phyloP scores from a whole-genome alignment of 2,113 vertebrate genomes.

The Takifugu flavidus region DNA sequence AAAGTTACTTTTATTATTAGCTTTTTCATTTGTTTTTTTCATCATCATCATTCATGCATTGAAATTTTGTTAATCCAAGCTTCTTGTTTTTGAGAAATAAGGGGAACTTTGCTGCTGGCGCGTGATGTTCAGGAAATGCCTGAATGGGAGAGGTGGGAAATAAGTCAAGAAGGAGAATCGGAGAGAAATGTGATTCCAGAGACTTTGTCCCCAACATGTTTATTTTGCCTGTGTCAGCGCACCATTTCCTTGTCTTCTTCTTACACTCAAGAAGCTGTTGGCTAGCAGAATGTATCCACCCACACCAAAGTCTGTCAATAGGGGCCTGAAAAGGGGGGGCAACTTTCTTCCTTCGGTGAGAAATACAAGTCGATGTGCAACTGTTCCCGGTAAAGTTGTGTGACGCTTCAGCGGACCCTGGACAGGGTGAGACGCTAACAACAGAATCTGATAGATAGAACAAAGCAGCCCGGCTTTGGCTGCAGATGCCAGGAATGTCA shows the following conservation, averaged over 20 bases:
- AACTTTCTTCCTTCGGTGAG: slow-evolving; percentile 50
- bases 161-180: slow-evolving; percentile 20
- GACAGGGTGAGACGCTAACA: slow-evolving; percentile 32
- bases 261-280: slow-evolving; percentile 43
- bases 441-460: slow-evolving; percentile 15
- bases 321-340: slow-evolving; percentile 49
- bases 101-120: slow-evolving; percentile 56
- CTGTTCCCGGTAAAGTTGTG: slow-evolving; percentile 12
- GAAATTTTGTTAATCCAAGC: slow-evolving; percentile 23
- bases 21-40: too few relatives aligned
- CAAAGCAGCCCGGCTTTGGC: slow-evolving; percentile 14
- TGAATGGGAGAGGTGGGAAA: slow-evolving; percentile 63
- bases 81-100: slow-evolving; percentile 48
- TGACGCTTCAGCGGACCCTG: slow-evolving; percentile 38
- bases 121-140: slow-evolving; percentile 66
- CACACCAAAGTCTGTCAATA: slow-evolving; percentile 53
- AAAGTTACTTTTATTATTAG: not conserved
- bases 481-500: slow-evolving; percentile 58
- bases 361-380: slow-evolving; percentile 38
- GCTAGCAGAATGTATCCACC: slow-evolving; percentile 42
- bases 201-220: slow-evolving; percentile 48
- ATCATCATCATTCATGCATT: too few relatives aligned
- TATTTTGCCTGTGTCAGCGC: slow-evolving; percentile 58
- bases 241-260: slow-evolving; percentile 37
- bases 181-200: slow-evolving; percentile 43